Evolutionary conservation across 2,113 vertebrate species (phyloP).

Genomic region (Hiodon tergisus): DNA sequence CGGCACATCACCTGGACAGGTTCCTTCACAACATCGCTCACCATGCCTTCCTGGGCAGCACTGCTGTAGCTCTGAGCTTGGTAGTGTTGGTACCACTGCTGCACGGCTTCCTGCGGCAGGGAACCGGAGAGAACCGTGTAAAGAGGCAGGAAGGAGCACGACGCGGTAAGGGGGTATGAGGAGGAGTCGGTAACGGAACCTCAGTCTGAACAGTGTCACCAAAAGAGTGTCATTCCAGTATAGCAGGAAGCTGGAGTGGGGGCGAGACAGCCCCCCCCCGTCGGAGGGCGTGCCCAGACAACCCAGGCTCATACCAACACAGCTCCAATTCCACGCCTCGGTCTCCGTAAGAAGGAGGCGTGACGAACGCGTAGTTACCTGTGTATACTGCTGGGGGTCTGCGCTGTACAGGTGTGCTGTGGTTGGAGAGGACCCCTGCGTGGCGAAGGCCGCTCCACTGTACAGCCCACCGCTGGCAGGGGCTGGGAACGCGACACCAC

Average conservation of each 20-base stretch:
- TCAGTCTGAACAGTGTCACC: no score
- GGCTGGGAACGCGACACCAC: constrained; percentile 40
- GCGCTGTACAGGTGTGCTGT: constrained; percentile 59
- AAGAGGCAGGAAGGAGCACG: no score
- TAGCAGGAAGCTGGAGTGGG: no score
- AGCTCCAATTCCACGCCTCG: background rate
- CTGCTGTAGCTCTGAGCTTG: constrained; percentile 60
- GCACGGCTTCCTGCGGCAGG: constrained; percentile 60
- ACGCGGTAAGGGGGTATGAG: no score
- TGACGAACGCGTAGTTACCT: constrained; percentile 45
- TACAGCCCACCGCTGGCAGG: constrained; percentile 62
- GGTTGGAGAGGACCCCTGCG: constrained; percentile 59
- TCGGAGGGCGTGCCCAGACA: no score
- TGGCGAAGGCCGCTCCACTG: constrained; percentile 46
- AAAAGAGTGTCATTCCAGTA: no score
- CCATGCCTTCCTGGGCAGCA: constrained; percentile 49
- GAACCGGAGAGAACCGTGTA: background rate
- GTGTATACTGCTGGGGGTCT: constrained; percentile 68
- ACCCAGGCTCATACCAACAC: no score
- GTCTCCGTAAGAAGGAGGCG: background rate
- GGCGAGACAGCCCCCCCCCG: no score
- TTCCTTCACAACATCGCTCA: constrained; percentile 59
- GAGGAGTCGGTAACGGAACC: background rate
- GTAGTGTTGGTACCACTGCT: constrained; percentile 74
- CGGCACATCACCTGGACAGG: constrained; percentile 58